Evolutionary conservation across 2,113 vertebrate species (phyloP), one percentile per base, ranked within the genome.

Genomic region (Brachypteracias leptosomus): DNA sequence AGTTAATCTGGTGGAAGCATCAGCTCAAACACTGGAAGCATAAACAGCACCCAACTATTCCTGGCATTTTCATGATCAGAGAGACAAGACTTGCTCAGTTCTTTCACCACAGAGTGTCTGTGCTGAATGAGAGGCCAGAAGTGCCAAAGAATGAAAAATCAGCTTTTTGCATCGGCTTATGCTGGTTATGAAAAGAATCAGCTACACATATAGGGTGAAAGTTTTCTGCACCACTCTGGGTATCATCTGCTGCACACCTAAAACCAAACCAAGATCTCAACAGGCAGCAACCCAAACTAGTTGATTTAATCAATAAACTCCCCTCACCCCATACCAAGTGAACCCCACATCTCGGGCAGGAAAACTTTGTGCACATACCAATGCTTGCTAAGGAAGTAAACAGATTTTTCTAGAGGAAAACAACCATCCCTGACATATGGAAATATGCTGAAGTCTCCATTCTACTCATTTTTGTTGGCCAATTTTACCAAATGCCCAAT

Each of bases 141-240:
- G 38, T 19, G 57, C 46, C n/a, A 44, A 91, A 55, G 51, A 70
- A 66, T 0, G 1, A 61, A 59, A 71, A 59, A 22, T 5, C 75
- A 71, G 38, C 62, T 76, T 33, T n/a, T 46, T 55, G 19, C 52
- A 72, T 52, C 46, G 40, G 63, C 25, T 66, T 66, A 16, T 31
- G 46, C 26, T n/a, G 35, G 6, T 44, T 55, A 31, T 12, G 29
- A 47, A 51, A 74, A 70, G 25, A 19, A 63, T 65, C 44, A 57
- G 67, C 16, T 49, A 87, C 1, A 1, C 40, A 44, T 8, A 10
- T 1, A 44, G 0, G 0, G 29, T 22, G 16, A 61, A 40, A 24
- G 46, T 26, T 55, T 51, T 57, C 52, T 72, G 29, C n/a, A 59
- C 61, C 16, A 36, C 42, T 36, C n/a, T 22, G 16, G 29, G 1